Evolutionary conservation across 1,140 invertebrate genomes (phyloP).

Genomic region (Zaprionus lachaisei): DNA sequence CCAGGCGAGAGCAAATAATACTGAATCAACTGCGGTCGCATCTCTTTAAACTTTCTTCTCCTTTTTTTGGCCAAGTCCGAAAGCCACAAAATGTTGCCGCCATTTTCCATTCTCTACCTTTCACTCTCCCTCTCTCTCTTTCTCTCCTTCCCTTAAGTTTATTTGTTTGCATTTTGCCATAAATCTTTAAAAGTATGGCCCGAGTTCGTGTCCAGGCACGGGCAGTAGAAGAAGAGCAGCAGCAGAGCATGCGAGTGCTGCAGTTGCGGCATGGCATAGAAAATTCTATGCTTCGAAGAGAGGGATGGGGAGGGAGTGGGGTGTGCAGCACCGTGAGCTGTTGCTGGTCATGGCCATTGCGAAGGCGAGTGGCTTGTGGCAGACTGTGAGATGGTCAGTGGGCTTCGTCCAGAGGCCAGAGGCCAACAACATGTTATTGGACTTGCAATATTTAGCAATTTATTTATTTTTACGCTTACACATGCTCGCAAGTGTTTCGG

Average conservation of each 20-base stretch:
- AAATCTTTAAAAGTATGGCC: conserved; percentile 67
- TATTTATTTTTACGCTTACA: conserved; percentile 58
- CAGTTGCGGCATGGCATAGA: conserved; percentile 21
- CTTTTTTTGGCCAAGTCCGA: not conserved
- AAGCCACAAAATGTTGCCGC: conserved; percentile 54
- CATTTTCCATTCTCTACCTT: conserved; percentile 7
- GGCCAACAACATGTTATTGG: not conserved
- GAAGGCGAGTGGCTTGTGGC: not conserved
- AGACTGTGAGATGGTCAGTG: not conserved
- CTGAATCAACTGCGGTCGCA: conserved; percentile 52
- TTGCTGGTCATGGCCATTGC: conserved; percentile 43
- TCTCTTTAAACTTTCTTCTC: conserved; percentile 23
- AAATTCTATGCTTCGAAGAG: not conserved
- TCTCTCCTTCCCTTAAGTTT: conserved; percentile 19
- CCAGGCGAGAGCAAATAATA: conserved; percentile 56
- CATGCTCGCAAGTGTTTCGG: conserved; percentile 26
- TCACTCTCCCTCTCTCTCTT: conserved; percentile 19
- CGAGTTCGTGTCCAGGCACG: not conserved
- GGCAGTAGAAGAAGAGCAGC: not conserved
- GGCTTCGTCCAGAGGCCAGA: not conserved
- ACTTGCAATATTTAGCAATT: conserved; percentile 61
- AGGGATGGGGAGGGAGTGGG: not conserved
- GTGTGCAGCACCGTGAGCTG: not conserved
- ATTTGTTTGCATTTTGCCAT: conserved; percentile 62
- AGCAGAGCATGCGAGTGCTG: conserved; percentile 1